Base-by-base conservation (phyloP, 2,888 invertebrate genomes). In the Dicycla oo region DNA sequence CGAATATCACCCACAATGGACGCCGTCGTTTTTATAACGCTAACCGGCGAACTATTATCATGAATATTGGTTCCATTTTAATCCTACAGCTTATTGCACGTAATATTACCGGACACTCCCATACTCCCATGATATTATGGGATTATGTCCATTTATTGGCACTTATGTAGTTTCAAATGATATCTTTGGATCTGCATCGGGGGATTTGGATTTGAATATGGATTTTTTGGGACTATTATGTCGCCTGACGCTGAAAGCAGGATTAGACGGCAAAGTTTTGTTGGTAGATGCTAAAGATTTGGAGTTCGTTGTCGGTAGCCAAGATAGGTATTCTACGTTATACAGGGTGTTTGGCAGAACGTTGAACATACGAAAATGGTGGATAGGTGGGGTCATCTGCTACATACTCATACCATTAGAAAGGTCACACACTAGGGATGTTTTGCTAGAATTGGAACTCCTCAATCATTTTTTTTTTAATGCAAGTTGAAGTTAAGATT, bases 61-160 rank as follows among this genome's bases (percentile, higher is more conserved):
- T 87, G 83, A 73, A 87, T 91, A 91, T 91, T 86, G 85, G 83
- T 84, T 84, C 73, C 82, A 80, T 87, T 90, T 88, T 90, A 91
- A 91, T 90, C 91, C 87, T 0, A 0, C 7, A 72, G 90, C 83
- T 90, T 88, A 88, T 73, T 47, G 63, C 66, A 45, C 30, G 51
- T 80, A 70, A 84, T 82, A 84, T 67, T 60, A 56, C 53, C n/a
- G 51, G 60, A 68, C 63, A 69, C 69, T 66, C 83, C 58, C 49
- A 62, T 49, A 13, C 56, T 40, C 66, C 71, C 45, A 65, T 69
- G 53, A 73, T 84, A 82, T 34, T 68, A 69, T 64, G 51, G 69
- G 64, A 62, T 80, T 75, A 75, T 82, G 69, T 63, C 61, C 67
- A 51, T 76, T 80, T 85, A 86, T 84, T 82, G 71, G 18, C 65